Percentiles rank a stretch among this genome's conserved stretches.
Conservation (phyloP, 2,888 invertebrate genomes). For the Candidula unifasciata region DNA sequence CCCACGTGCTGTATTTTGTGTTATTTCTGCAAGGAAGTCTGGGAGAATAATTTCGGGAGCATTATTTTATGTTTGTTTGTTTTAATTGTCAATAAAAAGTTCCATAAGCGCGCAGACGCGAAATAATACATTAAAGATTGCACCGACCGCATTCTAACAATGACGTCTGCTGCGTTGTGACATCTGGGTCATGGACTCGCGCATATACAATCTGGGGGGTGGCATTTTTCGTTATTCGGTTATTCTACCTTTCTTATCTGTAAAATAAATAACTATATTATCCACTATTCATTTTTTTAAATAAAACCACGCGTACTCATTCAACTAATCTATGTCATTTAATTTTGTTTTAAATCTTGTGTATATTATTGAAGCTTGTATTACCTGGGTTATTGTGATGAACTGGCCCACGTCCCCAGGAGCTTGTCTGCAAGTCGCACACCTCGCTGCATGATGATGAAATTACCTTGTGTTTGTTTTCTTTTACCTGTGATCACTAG, state of each 20-base stretch:
- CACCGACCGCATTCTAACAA: slow-evolving; percentile 39
- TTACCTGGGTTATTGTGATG: background rate
- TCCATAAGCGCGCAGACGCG: background rate
- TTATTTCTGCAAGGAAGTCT: too few relatives aligned
- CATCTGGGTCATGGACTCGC: slow-evolving; percentile 19
- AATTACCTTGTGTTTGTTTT: background rate
- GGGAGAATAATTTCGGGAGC: too few relatives aligned
- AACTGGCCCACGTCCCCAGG: background rate
- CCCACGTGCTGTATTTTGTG: too few relatives aligned
- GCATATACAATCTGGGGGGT: background rate
- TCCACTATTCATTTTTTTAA: background rate
- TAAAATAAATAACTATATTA: background rate
- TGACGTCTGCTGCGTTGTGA: slow-evolving; percentile 32
- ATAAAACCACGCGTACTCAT: too few relatives aligned
- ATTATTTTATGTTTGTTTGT: too few relatives aligned
- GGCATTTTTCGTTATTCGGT: background rate
- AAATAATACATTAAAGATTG: slow-evolving; percentile 18
- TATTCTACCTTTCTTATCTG: background rate
- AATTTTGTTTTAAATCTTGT: too few relatives aligned
- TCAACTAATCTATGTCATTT: too few relatives aligned
- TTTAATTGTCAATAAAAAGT: background rate
- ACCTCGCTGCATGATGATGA: background rate
- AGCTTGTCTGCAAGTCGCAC: background rate
- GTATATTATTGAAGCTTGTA: background rate
- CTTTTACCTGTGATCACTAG: background rate